Evolutionary conservation across 2,113 vertebrate species (phyloP), one percentile per base, ranked within the genome.

Genomic region (Ibidorhyncha struthersii): DNA sequence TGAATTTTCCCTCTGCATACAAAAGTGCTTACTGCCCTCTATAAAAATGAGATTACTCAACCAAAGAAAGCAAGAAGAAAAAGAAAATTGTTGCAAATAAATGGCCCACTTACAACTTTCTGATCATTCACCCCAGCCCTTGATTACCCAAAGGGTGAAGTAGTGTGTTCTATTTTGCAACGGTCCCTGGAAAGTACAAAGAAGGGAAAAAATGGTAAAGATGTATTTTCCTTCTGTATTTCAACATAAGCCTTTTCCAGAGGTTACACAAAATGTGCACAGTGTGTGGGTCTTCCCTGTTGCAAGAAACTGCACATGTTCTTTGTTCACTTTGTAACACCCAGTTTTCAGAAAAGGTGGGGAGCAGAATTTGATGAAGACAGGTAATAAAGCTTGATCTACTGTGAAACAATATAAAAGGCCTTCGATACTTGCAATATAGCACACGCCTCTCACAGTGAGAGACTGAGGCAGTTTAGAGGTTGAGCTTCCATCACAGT

Each of bases 121-220:
- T 61, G n/a, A 53, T 40, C 3, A 7, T 82, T 76, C 93, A 6
- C 9, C 12, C 21, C 23, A 61, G 36, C 6, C 7, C 3, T 50
- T 71, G 27, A 12, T 43, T 50, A 53, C 3, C 12, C 12, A 67
- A 38, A 80, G 25, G 12, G 12, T 59, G 25, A 49, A 69, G 13
- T 15, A 82, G 58, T 1, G 0, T 15, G 18, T 7, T 59, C 10
- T 36, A 22, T 47, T 94, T 76, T 72, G 4, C 20, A 73, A 11
- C 5, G 0, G 1, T 4, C 17, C 6, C 41, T 66, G 10, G 38
- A 88, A 86, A 81, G 10, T 12, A 83, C 9, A 55, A 36, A 45
- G 12, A 13, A 21, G 4, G 4, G 1, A 0, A 14, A 4, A 67
- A 23, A n/a, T 10, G 4, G 0, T 53, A 22, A 22, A 12, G 7